Conservation (phyloP, 2,113 vertebrate genomes). For the Columbina picui region DNA sequence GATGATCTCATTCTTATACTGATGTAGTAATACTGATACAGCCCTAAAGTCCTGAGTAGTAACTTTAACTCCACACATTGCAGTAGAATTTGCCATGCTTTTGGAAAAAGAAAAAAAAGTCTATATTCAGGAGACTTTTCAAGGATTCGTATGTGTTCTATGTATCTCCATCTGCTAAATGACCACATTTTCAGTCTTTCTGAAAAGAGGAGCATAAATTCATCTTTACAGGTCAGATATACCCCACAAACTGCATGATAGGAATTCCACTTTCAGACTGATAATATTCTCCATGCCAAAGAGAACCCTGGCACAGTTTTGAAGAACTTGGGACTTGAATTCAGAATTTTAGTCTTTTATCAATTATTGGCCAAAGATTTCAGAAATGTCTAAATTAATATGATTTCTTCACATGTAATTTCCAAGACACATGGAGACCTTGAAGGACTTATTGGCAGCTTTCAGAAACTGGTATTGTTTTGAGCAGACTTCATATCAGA, state of each 20-base stretch:
- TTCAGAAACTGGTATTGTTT: background rate
- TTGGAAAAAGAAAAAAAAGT: background rate
- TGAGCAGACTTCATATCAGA: background rate
- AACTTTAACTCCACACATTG: background rate
- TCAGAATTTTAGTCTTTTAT: background rate
- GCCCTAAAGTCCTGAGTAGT: background rate
- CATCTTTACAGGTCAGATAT: background rate
- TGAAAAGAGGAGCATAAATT: background rate
- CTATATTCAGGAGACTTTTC: background rate
- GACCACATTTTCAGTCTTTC: background rate
- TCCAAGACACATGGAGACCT: background rate
- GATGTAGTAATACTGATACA: background rate
- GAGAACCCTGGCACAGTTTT: background rate
- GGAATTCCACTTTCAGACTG: background rate
- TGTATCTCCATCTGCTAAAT: background rate
- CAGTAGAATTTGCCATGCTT: background rate
- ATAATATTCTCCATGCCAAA: background rate
- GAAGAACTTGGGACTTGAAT: background rate
- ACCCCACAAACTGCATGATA: background rate
- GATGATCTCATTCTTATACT: background rate
- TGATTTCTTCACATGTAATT: background rate
- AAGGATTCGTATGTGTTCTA: background rate
- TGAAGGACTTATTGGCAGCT: background rate
- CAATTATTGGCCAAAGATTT: background rate
- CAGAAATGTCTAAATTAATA: background rate